Conservation (phyloP, 2,888 invertebrate species). For the Protophormia terraenovae region DNA sequence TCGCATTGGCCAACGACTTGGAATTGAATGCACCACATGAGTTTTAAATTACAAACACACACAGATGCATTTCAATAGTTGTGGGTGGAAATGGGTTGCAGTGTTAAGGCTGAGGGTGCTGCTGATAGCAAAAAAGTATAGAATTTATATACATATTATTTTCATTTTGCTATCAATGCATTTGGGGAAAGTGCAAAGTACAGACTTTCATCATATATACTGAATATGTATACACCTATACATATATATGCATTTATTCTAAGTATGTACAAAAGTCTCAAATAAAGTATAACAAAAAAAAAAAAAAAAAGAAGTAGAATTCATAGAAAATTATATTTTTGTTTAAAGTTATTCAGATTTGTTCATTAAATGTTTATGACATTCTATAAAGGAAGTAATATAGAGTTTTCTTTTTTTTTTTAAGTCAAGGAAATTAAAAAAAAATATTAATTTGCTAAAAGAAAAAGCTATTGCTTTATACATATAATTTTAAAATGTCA, state of each 20-base stretch:
- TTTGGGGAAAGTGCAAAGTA: conserved; percentile 57
- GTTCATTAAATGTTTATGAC: neutral
- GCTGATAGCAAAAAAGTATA: conserved; percentile 44
- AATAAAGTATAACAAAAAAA: neutral
- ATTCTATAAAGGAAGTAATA: neutral
- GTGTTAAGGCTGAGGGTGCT: neutral
- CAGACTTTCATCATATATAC: conserved; percentile 38
- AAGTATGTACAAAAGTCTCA: neutral
- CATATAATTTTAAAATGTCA: neutral
- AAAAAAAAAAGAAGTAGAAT: neutral
- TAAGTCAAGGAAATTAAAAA: conserved; percentile 7
- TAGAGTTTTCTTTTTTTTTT: too few species aligned
- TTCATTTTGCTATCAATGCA: conserved; percentile 53
- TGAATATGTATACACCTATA: neutral
- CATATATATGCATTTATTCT: too few species aligned
- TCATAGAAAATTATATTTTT: neutral
- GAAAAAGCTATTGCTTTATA: neutral
- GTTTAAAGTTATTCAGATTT: neutral
- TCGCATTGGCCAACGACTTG: conserved; percentile 68
- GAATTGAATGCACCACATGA: conserved; percentile 68
- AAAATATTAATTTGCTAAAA: neutral
- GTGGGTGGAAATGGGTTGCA: neutral
- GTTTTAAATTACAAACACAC: conserved; percentile 33
- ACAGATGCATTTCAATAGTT: neutral
- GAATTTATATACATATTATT: conserved; percentile 41